Evolutionary conservation across 2,888 invertebrate species (phyloP).

Genomic region (Cryptocephalus primarius): DNA sequence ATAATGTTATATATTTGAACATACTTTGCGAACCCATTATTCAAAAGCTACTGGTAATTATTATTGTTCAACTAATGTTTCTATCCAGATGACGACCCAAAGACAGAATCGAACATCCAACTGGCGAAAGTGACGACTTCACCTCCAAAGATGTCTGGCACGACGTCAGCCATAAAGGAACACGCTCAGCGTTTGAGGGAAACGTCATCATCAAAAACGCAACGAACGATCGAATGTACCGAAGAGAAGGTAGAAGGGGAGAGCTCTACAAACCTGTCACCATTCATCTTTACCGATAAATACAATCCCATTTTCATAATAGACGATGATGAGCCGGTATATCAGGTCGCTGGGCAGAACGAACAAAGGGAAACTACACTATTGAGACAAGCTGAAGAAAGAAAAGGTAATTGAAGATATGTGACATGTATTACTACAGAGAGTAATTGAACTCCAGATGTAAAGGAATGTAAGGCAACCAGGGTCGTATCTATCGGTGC

Average conservation of each 20-base stretch:
- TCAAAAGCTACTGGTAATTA: too few species aligned
- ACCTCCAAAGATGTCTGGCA: background rate
- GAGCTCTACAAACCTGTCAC: conserved; percentile 20
- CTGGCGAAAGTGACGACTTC: conserved; percentile 1
- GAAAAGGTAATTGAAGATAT: too few species aligned
- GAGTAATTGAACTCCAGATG: too few species aligned
- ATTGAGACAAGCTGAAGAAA: conserved; percentile 46
- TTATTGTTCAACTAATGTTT: background rate
- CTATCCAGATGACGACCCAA: conserved; percentile 7
- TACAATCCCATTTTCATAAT: conserved; percentile 65
- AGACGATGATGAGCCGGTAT: conserved; percentile 73
- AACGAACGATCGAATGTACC: conserved; percentile 1
- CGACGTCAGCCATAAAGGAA: background rate
- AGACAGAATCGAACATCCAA: conserved; percentile 1
- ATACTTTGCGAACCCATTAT: too few species aligned
- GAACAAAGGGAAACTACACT: conserved; percentile 66
- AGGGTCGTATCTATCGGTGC: too few species aligned
- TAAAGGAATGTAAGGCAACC: too few species aligned
- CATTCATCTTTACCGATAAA: conserved; percentile 24
- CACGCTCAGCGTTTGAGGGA: conserved; percentile 6
- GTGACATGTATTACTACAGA: too few species aligned
- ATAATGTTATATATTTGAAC: too few species aligned
- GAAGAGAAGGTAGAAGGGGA: background rate
- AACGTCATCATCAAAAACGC: conserved; percentile 9
- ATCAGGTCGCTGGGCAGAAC: conserved; percentile 63